Evolutionary conservation across 1,140 invertebrate species (phyloP).

Genomic region (Drosophila mauritiana): DNA sequence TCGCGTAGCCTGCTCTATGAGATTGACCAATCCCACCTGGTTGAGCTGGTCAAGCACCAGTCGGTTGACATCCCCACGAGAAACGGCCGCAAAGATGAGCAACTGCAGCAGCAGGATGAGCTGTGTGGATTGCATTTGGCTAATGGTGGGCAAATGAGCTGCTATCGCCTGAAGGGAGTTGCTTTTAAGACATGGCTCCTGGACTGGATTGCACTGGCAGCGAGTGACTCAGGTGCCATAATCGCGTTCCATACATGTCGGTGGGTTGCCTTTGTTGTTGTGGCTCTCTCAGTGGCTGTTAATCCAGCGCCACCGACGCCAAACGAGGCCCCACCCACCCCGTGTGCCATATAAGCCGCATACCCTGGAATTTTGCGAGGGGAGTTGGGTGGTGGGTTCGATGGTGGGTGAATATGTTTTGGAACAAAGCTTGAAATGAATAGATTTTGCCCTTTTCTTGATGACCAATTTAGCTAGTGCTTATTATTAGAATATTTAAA

Average conservation of each 20-base stretch:
- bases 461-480: too few species aligned
- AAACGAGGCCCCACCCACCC: constrained; percentile 17
- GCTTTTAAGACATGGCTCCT: constrained; percentile 52
- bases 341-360: constrained; percentile 33
- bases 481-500: too few species aligned
- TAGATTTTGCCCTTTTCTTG: too few species aligned
- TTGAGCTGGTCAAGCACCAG: constrained; percentile 52
- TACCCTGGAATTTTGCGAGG: constrained; percentile 17
- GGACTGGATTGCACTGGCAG: constrained; percentile 10
- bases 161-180: constrained; percentile 10
- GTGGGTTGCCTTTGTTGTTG: constrained; percentile 3
- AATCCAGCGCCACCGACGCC: not conserved
- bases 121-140: constrained; percentile 13
- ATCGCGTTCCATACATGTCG: constrained; percentile 13
- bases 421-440: too few species aligned
- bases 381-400: constrained; percentile 3
- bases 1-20: constrained; percentile 45
- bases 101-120: constrained; percentile 11
- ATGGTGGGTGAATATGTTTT: not conserved
- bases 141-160: constrained; percentile 34
- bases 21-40: constrained; percentile 61
- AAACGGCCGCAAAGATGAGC: constrained; percentile 2
- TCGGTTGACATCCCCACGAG: constrained; percentile 2
- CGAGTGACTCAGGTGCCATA: constrained; percentile 41
- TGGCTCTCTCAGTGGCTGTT: not conserved